Evolutionary conservation across 2,888 invertebrate species (phyloP).

Genomic region (Synergus japonicus): DNA sequence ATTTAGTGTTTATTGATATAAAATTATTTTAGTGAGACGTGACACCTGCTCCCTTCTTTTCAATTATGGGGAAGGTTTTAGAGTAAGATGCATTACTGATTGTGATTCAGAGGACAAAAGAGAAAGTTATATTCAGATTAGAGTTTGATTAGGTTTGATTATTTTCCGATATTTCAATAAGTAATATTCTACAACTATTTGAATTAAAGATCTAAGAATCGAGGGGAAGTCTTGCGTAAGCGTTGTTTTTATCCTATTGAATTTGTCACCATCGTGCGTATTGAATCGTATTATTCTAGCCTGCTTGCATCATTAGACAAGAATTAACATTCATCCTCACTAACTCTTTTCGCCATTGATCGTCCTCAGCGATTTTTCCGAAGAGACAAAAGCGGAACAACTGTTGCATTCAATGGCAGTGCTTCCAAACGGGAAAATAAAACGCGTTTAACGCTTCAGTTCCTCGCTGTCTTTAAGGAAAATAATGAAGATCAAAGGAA

Average conservation of each 20-base stretch:
- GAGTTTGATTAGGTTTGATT: too few species aligned
- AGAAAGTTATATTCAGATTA: background rate
- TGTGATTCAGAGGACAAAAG: too few species aligned
- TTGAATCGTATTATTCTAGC: conserved; percentile 8
- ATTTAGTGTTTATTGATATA: background rate
- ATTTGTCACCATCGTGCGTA: background rate
- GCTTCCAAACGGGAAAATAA: conserved; percentile 7
- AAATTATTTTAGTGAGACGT: background rate
- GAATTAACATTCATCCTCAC: conserved; percentile 3
- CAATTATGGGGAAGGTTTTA: too few species aligned
- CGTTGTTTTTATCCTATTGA: background rate
- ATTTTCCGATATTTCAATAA: background rate
- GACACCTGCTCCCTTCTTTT: background rate
- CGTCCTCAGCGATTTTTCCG: conserved; percentile 9
- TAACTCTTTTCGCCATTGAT: conserved; percentile 8
- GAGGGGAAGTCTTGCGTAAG: background rate
- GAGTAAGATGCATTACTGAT: too few species aligned
- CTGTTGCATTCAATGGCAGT: conserved; percentile 29
- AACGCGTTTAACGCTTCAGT: conserved; percentile 9
- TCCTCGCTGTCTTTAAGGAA: background rate
- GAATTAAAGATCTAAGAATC: background rate
- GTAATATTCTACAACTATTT: background rate
- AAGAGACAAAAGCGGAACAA: conserved; percentile 38
- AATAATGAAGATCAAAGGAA: background rate
- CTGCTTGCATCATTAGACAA: conserved; percentile 7